Evolutionary conservation across 2,797 vertebrate genomes (phyloP), one percentile per base, ranked within the genome.

Genomic region (Argya squamiceps): DNA sequence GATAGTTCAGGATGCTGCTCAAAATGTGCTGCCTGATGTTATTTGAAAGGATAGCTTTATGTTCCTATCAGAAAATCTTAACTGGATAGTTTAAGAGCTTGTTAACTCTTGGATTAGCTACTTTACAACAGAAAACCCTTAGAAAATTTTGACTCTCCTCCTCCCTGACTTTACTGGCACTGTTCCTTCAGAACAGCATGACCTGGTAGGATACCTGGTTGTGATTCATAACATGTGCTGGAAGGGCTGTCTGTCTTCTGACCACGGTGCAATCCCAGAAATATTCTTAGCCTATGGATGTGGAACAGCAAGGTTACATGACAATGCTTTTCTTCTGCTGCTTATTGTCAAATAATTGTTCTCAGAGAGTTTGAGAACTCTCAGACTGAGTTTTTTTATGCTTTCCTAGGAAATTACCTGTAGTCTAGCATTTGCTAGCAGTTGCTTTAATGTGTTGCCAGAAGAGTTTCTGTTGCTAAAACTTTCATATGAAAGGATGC

Each of bases 271-370:
- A 3, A 13, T 79, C 43, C 44, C n/a, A 21, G 62, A 70, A 69
- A 11, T 43, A 27, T 73, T 58, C 50, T 32, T 37, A 44, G 24
- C 11, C 43, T 29, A 55, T 86, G 65, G 76, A 82, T 60, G 29
- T 82, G 56, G 79, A 86, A 60, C 79, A 79, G 56, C 70, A 84
- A 93, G 91, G 76, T 95, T 79, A 86, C 34, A 77, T 86, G 67
- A 32, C 47, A 59, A 26, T 44, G 12, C 18, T 83, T 91, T 91
- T 79, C 23, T 59, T 87, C 34, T 68, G n/a, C 60, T 92, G 27
- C 27, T 95, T 81, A 39, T 78, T 89, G 41, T 49, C 32, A 78
- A 84, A 30, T 71, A 56, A 75, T 68, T 81, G 47, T 63, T 89
- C 41, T 65, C 52, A 50, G 49, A 37, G 24, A 75, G n/a, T 52